A percentile compares a stretch with the other conserved stretches of the same genome.
These are phyloP conservation scores for Sarcophaga peregrina DNA, from an alignment of 1,140 invertebrate species.

Conservation along the genomic window DNA sequence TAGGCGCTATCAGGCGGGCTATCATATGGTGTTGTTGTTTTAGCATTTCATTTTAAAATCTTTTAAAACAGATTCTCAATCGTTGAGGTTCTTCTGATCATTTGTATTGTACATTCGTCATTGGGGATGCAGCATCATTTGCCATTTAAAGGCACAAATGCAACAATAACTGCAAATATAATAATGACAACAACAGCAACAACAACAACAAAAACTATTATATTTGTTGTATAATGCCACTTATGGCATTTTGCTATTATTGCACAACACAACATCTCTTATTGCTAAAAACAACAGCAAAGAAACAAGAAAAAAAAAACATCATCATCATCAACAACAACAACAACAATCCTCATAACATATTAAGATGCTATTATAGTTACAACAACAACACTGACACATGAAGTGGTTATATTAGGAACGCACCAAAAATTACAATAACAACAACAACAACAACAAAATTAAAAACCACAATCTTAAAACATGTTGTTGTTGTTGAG, in stretches of 20 bases:
- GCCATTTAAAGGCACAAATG: slow-evolving; percentile 21
- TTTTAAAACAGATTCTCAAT: background rate
- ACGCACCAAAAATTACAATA: slow-evolving; percentile 23
- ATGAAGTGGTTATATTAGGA: slow-evolving; percentile 30
- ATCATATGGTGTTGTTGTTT: background rate
- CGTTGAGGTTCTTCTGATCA: slow-evolving; percentile 8
- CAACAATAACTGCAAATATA: background rate
- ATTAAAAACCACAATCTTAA: slow-evolving; percentile 21
- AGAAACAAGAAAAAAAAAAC: background rate
- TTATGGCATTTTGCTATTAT: slow-evolving; percentile 35
- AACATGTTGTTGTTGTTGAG: background rate
- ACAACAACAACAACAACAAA: background rate
- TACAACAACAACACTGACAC: background rate
- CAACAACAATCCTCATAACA: background rate
- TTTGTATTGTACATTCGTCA: background rate
- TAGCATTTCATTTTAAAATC: slow-evolving; percentile 18
- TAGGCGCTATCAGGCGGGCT: no score
- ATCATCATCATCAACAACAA: background rate
- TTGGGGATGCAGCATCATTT: background rate
- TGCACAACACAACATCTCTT: slow-evolving; percentile 15
- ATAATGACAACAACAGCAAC: background rate
- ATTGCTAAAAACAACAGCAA: background rate
- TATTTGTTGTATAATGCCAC: slow-evolving; percentile 26
- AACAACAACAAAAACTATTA: background rate
- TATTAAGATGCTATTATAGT: background rate